phyloP scores from a whole-genome alignment of 2,113 vertebrate species.

The Galbula dea region DNA sequence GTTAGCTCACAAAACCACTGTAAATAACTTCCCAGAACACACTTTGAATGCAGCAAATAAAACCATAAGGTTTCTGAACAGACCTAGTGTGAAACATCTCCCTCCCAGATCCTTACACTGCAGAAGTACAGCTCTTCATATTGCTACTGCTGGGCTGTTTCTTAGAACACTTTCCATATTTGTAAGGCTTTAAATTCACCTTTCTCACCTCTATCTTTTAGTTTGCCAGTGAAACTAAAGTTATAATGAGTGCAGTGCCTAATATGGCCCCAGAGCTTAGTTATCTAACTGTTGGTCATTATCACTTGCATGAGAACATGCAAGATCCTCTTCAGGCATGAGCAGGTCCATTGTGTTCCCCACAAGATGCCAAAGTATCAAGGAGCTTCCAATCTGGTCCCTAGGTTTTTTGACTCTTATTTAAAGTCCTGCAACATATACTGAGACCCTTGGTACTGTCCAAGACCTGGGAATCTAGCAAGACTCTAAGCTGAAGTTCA shows the following conservation, averaged over 20 bases:
- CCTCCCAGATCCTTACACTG: neutral
- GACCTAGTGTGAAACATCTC: neutral
- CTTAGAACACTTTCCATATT: neutral
- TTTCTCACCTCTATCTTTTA: neutral
- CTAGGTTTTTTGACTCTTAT: neutral
- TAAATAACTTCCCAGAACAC: neutral
- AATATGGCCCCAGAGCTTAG: neutral
- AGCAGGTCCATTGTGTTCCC: neutral
- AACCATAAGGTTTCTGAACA: neutral
- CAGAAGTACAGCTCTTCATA: neutral
- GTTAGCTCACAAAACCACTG: neutral
- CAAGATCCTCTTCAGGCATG: neutral
- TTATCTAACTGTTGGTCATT: neutral
- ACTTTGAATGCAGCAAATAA: neutral
- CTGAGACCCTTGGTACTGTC: neutral
- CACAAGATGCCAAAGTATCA: neutral
- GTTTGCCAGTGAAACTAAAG: neutral
- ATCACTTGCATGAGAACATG: neutral
- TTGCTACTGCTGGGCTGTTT: neutral
- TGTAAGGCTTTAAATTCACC: neutral
- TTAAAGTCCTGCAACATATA: fast-evolving
- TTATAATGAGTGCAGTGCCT: neutral
- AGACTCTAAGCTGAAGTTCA: neutral
- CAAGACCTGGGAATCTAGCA: neutral
- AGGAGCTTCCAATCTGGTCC: neutral